Evolutionary conservation across 2,113 vertebrate genomes (phyloP).

Genomic region (Aegotheles bennettii): DNA sequence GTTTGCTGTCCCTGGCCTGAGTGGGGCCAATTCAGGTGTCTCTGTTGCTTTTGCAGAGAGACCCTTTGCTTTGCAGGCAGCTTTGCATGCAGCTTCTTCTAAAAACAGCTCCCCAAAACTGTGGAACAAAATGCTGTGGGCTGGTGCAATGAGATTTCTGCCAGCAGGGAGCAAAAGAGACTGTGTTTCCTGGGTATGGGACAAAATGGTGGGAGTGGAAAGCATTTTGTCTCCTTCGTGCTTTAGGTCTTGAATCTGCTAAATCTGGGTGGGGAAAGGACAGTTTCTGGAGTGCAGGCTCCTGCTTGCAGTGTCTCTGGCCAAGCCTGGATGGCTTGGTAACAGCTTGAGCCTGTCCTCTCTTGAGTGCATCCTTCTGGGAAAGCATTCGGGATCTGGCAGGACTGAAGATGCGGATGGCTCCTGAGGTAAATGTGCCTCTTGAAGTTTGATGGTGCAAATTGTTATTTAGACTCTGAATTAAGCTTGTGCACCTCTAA

Average conservation of each 20-base stretch:
- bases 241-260: background rate
- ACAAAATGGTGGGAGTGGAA: background rate
- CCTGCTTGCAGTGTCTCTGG: background rate
- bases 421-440: background rate
- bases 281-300: background rate
- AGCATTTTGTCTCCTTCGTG: background rate
- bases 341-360: background rate
- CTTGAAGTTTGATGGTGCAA: background rate
- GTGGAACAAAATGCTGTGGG: background rate
- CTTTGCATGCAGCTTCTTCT: background rate
- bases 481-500: background rate
- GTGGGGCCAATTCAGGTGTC: fast-evolving
- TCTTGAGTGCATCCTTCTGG: background rate
- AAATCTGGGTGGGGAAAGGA: background rate
- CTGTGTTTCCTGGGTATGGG: background rate
- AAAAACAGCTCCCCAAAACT: background rate
- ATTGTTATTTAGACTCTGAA: background rate
- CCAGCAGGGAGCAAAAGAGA: background rate
- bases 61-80: background rate
- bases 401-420: background rate
- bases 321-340: background rate
- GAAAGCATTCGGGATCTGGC: background rate
- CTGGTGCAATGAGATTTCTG: background rate
- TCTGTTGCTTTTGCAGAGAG: background rate
- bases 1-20: background rate